Conservation (phyloP, 2,797 vertebrate species). For the Cetoscarus ocellatus region DNA sequence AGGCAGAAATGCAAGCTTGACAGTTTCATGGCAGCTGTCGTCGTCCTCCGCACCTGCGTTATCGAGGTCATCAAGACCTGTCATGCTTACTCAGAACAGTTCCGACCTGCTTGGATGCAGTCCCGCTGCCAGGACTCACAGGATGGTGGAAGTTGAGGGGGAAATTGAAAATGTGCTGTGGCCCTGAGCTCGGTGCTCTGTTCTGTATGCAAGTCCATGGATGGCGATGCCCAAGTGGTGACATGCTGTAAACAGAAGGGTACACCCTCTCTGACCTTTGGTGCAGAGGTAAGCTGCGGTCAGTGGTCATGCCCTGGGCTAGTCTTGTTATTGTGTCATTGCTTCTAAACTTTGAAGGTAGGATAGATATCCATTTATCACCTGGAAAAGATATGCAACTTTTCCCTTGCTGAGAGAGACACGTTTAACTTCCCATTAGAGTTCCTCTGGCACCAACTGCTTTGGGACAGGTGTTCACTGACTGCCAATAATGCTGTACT, state of each 20-base stretch:
- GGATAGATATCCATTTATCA: constrained; percentile 69
- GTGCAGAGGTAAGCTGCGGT: constrained; percentile 49
- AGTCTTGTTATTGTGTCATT: constrained; percentile 37
- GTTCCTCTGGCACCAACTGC: constrained; percentile 50
- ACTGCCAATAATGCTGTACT: constrained; percentile 69
- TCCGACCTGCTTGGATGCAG: constrained; percentile 14
- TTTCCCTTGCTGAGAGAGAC: constrained; percentile 40
- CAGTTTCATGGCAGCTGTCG: constrained; percentile 70
- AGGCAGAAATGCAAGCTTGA: constrained; percentile 63
- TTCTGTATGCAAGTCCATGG: constrained; percentile 13
- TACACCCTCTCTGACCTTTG: constrained; percentile 55
- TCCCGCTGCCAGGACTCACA: constrained; percentile 38
- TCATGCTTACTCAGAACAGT: constrained; percentile 54
- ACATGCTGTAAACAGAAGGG: constrained; percentile 44
- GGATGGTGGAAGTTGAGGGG: constrained; percentile 19
- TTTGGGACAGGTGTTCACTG: constrained; percentile 66
- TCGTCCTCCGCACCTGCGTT: constrained; percentile 56
- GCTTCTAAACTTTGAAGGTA: constrained; percentile 32
- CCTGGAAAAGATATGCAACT: constrained; percentile 47
- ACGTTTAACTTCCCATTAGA: constrained; percentile 50
- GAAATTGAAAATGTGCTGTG: constrained; percentile 20
- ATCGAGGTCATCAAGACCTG: constrained; percentile 63
- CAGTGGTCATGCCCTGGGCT: constrained; percentile 33
- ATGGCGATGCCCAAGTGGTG: constrained; percentile 10
- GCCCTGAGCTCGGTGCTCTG: neutral